Evolutionary conservation across 1,140 invertebrate species (phyloP).

Genomic region (Philotrypesis tridentata): DNA sequence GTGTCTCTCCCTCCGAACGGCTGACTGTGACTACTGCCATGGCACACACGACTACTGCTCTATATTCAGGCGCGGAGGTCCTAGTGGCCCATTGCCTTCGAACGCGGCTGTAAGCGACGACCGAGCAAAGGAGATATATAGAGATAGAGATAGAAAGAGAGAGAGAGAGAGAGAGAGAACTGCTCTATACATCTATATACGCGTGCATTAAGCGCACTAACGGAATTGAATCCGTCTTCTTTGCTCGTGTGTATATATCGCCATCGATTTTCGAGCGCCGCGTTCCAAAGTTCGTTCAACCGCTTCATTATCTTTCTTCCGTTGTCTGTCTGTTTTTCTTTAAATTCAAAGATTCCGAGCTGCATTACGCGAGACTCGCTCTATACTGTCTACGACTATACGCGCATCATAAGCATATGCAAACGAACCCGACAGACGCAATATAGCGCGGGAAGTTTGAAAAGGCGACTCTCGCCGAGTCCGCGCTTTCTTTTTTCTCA

Average conservation of each 20-base stretch:
- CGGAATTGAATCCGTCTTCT: conserved; percentile 1
- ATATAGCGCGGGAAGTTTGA: background rate
- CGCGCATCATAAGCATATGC: conserved; percentile 4
- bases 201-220: background rate
- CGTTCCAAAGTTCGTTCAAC: background rate
- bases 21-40: background rate
- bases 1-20: background rate
- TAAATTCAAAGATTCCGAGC: too few relatives aligned
- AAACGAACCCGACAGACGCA: too few relatives aligned
- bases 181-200: too few relatives aligned
- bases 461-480: conserved; percentile 9
- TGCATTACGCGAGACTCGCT: background rate
- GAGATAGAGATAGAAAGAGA: background rate
- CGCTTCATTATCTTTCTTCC: background rate
- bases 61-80: conserved; percentile 61
- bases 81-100: conserved; percentile 70
- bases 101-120: conserved; percentile 47
- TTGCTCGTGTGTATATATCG: background rate
- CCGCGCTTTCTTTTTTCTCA: background rate
- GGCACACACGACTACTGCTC: conserved; percentile 50
- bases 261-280: background rate
- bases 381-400: background rate
- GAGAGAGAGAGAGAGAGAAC: background rate
- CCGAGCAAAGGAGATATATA: background rate
- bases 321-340: too few relatives aligned